Base-by-base conservation (phyloP, 2,797 vertebrate species). In the Nasua narica region DNA sequence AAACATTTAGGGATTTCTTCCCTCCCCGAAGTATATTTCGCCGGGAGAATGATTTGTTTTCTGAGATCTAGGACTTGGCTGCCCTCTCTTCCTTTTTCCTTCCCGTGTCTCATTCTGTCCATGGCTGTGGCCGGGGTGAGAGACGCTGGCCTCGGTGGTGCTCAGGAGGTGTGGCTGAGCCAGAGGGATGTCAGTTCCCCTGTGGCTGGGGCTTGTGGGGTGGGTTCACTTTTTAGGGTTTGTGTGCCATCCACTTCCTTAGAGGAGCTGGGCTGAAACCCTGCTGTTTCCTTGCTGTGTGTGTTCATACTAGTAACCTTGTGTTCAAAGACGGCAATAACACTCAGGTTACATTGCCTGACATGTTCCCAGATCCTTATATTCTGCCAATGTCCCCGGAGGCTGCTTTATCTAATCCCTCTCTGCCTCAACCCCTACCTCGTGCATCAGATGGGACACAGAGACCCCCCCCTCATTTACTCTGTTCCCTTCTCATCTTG, bases 1-100 rank as follows among this genome's bases (percentile, higher is more conserved):
- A 99, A 98, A 99, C 98, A 98, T 98, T 98, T 98, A 99, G 97
- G 90, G 56, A 97, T 98, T 98, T 98, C 89, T 94, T 97, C 14
- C 90, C 50, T 69, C 78, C 43, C 32, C 19, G 7, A 97, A 96
- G 95, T 98, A 37, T 97, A 97, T 98, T 97, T 98, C n/a, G 54
- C 98, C 90, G 23, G 40, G 87, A 97, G 96, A 98, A 97, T 96
- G 97, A 98, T 98, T 98, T 98, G 97, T 98, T 98, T 98, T 97
- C 97, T 50, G 50, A 97, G 98, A 98, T 96, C 96, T 90, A 93
- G 97, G 78, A 91, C 97, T 98, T 97, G 96, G 97, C 96, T 98
- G 97, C 97, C 97, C 96, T 96, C 19, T 85, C 97, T 97, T 97
- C 97, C 95, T 97, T 97, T 97, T 98, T 90, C 82, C 95, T 94